phyloP scores from a whole-genome alignment of 2,797 vertebrate species.

The Acanthurus lineatus region DNA sequence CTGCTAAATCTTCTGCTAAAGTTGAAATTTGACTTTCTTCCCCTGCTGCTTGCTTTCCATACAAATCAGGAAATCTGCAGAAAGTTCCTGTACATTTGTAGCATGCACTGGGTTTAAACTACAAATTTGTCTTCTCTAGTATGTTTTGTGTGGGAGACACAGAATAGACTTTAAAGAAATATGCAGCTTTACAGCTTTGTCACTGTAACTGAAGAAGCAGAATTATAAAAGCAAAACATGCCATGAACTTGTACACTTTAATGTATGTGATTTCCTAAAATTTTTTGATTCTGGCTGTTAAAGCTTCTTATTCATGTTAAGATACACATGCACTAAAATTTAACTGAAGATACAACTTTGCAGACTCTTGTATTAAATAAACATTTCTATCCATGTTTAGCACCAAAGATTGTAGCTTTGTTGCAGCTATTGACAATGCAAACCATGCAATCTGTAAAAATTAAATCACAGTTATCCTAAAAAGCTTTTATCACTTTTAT shows the following conservation, averaged over 20 bases:
- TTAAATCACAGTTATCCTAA: background rate
- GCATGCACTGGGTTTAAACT: background rate
- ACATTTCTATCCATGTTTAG: background rate
- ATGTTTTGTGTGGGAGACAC: background rate
- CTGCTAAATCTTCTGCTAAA: background rate
- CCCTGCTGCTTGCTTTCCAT: slow-evolving; percentile 12
- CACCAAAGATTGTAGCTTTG: background rate
- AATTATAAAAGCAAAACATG: background rate
- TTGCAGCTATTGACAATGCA: background rate
- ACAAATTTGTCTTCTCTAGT: background rate
- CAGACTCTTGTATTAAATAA: background rate
- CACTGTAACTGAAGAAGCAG: background rate
- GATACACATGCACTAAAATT: background rate
- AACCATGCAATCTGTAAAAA: background rate
- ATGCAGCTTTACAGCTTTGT: background rate
- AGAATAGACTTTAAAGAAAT: background rate
- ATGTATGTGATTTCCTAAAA: background rate
- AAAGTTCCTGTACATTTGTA: background rate
- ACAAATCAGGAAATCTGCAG: background rate
- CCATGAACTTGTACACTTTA: background rate
- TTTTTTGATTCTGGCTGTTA: background rate
- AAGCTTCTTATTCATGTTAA: background rate
- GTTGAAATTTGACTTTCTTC: background rate
- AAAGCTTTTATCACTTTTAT: too few species aligned
- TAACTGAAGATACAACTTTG: background rate